Evolutionary conservation across 2,113 vertebrate genomes (phyloP), one percentile per base, ranked within the genome.

Genomic region (Gorsachius goisagi): DNA sequence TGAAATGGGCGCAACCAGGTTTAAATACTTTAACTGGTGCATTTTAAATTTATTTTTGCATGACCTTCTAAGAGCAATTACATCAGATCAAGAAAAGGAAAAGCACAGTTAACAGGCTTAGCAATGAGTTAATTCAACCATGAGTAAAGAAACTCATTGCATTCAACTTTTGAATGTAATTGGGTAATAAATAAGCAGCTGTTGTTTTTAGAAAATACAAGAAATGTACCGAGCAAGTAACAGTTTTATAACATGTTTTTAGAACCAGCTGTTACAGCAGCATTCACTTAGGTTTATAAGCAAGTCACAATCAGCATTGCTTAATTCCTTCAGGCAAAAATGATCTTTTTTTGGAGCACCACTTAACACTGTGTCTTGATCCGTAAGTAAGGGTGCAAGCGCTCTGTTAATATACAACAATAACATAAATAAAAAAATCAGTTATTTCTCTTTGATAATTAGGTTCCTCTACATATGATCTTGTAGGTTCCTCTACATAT

Each of bases 121-220:
- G 81, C 58, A 89, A 89, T 76, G 84, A 79, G 89, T 85, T 89
- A 89, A 92, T 73, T 89, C 94, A 96, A 52, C 67, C 91, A 73
- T 62, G 52, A 94, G 66, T 45, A 76, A 85, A 95, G 66, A 85
- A 96, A 93, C 39, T 79, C 69, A 73, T 17, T 44, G 69, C 64
- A 62, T 85, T 92, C 74, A 81, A 92, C 69, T 96, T 93, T 26
- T 68, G 50, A 91, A 85, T 91, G 79, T 91, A 95, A 94, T 26
- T 94, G 66, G 77, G 53, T 83, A 95, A 92, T 95, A 95, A 96
- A 96, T 94, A 94, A 91, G 68, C 74, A 92, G 80, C 58, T 96
- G 73, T 22, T 92, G 72, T 49, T 91, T 88, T 60, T 23, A 73
- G 62, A 81, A 92, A 95, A 85, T 11, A 78, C 22, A 90, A 79